Percentiles rank a stretch among this genome's conserved stretches.
These are phyloP conservation scores for Boleophthalmus pectinirostris DNA, from an alignment of 2,113 vertebrate genomes.

Conservation along the genomic window DNA sequence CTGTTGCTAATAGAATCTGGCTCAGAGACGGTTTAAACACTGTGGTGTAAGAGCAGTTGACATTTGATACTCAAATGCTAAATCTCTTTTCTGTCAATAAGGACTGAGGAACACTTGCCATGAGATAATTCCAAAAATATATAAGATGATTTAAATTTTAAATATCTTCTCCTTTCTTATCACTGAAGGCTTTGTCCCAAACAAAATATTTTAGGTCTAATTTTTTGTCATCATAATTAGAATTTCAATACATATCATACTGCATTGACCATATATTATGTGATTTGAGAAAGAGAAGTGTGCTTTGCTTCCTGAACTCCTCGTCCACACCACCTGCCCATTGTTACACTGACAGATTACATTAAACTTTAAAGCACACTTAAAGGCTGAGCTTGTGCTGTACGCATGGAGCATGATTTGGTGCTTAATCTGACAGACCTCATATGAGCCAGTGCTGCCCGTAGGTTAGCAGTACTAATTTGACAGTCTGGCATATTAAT, in stretches of 20 bases:
- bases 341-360: background rate
- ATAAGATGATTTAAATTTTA: no score
- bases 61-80: background rate
- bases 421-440: constrained; percentile 67
- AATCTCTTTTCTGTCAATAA: background rate
- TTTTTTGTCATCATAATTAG: no score
- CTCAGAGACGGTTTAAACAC: background rate
- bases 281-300: no score
- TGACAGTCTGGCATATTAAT: no score
- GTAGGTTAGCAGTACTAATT: constrained; percentile 2
- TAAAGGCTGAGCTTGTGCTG: constrained; percentile 44
- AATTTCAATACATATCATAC: no score
- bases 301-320: no score
- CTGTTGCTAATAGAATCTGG: background rate
- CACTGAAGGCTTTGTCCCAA: no score
- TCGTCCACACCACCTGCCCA: no score
- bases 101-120: no score
- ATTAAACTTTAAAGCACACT: constrained; percentile 10
- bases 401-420: constrained; percentile 63
- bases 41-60: background rate
- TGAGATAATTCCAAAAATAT: no score
- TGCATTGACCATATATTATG: no score
- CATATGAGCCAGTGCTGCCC: constrained; percentile 43
- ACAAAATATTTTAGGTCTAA: background rate
- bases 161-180: no score